Evolutionary conservation across 2,888 invertebrate species (phyloP).

Genomic region (Teinopalpus imperialis): DNA sequence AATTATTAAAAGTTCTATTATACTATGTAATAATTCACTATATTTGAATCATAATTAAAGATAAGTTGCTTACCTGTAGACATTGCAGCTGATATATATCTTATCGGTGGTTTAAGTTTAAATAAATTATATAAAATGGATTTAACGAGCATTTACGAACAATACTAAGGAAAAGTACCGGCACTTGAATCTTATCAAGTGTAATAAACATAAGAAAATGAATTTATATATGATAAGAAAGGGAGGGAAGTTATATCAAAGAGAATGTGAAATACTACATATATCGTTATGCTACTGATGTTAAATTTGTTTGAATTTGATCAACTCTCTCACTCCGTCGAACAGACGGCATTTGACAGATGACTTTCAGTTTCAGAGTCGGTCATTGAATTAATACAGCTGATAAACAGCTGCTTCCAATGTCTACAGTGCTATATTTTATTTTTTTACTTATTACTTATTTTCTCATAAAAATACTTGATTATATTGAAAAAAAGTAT

Average conservation of each 20-base stretch:
- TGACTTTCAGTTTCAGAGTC: conserved; percentile 12
- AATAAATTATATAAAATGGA: conserved; percentile 41
- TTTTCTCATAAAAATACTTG: no score
- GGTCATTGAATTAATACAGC: conserved; percentile 15
- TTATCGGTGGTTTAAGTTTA: conserved; percentile 39
- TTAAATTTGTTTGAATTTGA: conserved; percentile 18
- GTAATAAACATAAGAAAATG: conserved; percentile 13
- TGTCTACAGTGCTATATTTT: no score
- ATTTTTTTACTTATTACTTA: no score
- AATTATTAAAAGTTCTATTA: no score
- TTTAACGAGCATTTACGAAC: conserved; percentile 49
- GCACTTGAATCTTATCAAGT: conserved; percentile 7
- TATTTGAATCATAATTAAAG: neutral
- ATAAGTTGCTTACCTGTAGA: conserved; percentile 44
- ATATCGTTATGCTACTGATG: no score
- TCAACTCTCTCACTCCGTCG: conserved; percentile 9
- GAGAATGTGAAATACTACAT: neutral
- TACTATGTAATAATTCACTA: neutral
- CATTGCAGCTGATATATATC: conserved; percentile 48
- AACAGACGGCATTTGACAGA: conserved; percentile 18
- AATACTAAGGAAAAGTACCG: neutral
- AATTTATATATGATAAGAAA: conserved; percentile 5
- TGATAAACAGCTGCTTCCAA: conserved; percentile 16
- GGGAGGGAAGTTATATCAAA: conserved; percentile 7
- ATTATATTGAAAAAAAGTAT: no score